Percentiles rank a stretch among this genome's conserved stretches.
Conservation (phyloP, 1,140 invertebrate species). For the Drosophila orena region DNA sequence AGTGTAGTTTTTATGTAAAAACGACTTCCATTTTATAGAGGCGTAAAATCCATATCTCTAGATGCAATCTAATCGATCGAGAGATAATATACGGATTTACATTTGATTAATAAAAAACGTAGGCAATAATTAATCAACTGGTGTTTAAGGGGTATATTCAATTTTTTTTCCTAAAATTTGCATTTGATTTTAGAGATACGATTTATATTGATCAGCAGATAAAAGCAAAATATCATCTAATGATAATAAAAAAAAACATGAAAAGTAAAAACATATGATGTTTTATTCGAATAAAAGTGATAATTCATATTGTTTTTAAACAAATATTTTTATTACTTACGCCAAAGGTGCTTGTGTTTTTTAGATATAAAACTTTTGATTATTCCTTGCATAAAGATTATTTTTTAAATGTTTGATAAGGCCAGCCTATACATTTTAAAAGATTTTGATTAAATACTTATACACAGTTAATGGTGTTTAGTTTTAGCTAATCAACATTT, state of each 20-base stretch:
- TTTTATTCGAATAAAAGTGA: not conserved
- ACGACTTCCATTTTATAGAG: slow-evolving; percentile 8
- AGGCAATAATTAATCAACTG: slow-evolving; percentile 19
- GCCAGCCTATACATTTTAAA: not conserved
- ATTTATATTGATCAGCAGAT: not conserved
- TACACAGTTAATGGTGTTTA: not conserved
- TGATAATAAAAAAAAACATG: not conserved
- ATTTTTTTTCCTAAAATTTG: slow-evolving; percentile 4
- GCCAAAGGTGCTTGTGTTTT: not conserved
- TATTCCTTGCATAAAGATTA: not conserved
- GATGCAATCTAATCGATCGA: slow-evolving; percentile 10
- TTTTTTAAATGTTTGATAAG: not conserved
- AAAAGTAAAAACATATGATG: too few species aligned
- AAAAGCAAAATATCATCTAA: not conserved
- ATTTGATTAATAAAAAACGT: slow-evolving; percentile 17
- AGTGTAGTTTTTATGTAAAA: slow-evolving; percentile 19
- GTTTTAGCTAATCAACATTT: not conserved
- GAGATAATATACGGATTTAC: slow-evolving; percentile 10
- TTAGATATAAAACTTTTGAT: too few species aligned
- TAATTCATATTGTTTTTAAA: not conserved
- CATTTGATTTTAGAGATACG: not conserved
- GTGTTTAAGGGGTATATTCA: not conserved
- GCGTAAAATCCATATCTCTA: slow-evolving; percentile 12
- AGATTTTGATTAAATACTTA: not conserved
- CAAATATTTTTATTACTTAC: not conserved